Evolutionary conservation across 2,888 invertebrate species (phyloP).

Genomic region (Chaetoderma sp.): DNA sequence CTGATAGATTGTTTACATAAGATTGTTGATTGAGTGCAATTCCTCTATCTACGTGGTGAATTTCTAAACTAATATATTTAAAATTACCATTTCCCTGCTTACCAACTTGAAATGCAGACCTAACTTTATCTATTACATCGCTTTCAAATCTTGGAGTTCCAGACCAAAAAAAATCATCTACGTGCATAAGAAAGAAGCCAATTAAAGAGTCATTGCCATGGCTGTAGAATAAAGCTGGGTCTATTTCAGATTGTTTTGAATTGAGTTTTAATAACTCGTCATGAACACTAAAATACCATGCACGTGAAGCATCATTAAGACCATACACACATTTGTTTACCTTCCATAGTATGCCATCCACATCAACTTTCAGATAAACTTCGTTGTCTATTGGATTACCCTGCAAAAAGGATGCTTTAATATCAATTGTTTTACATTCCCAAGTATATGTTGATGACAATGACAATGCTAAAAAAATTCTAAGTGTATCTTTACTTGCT

Average conservation of each 20-base stretch:
- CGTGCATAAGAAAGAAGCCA: slow-evolving; percentile 32
- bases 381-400: slow-evolving; percentile 11
- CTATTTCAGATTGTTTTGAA: slow-evolving; percentile 26
- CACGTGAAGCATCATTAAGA: slow-evolving; percentile 17
- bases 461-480: slow-evolving; percentile 7
- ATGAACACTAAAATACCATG: slow-evolving; percentile 30
- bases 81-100: slow-evolving; percentile 24
- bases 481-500: slow-evolving; percentile 6
- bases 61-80: slow-evolving; percentile 29
- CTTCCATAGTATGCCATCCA: slow-evolving; percentile 7
- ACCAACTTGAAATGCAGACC: slow-evolving; percentile 22
- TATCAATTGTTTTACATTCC: slow-evolving; percentile 17
- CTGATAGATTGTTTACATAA: not conserved
- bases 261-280: slow-evolving; percentile 10
- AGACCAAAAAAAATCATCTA: slow-evolving; percentile 36
- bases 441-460: not conserved
- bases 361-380: not conserved
- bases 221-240: slow-evolving; percentile 35
- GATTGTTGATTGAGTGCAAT: slow-evolving; percentile 23
- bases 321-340: slow-evolving; percentile 24
- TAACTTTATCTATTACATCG: slow-evolving; percentile 20
- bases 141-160: slow-evolving; percentile 23
- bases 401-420: slow-evolving; percentile 16
- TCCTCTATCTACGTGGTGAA: slow-evolving; percentile 10
- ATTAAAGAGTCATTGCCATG: slow-evolving; percentile 7